phyloP scores from a whole-genome alignment of 2,888 invertebrate genomes.

The Cabera pusaria region DNA sequence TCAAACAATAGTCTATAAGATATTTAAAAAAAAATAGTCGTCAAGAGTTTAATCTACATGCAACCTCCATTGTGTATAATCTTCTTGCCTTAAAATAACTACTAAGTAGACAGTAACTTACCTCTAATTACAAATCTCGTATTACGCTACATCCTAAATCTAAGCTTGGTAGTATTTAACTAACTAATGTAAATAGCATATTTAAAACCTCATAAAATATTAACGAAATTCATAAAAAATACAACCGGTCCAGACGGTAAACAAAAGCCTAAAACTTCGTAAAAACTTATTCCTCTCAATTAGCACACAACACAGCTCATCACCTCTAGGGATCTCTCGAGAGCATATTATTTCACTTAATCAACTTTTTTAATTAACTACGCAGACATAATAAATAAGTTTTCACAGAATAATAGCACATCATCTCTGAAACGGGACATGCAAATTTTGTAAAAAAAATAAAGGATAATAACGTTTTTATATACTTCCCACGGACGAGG shows the following conservation, averaged over 20 bases:
- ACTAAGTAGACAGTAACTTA: no score
- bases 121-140: no score
- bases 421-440: constrained; percentile 78
- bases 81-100: no score
- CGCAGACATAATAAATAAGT: constrained; percentile 69
- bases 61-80: no score
- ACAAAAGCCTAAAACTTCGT: constrained; percentile 4
- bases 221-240: no score
- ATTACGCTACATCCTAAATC: no score
- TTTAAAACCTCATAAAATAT: no score
- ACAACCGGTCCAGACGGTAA: background rate
- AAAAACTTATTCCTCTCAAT: constrained; percentile 12
- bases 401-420: constrained; percentile 72
- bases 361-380: constrained; percentile 59
- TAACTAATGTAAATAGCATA: no score
- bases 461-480: constrained; percentile 78
- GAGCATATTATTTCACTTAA: constrained; percentile 35
- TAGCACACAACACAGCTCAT: constrained; percentile 7
- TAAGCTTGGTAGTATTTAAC: no score
- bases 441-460: constrained; percentile 79
- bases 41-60: no score
- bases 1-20: no score
- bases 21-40: no score
- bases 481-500: constrained; percentile 66
- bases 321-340: constrained; percentile 23